Evolutionary conservation across 2,888 invertebrate species (phyloP), one percentile per base, ranked within the genome.

Genomic region (Lottia gigantea): DNA sequence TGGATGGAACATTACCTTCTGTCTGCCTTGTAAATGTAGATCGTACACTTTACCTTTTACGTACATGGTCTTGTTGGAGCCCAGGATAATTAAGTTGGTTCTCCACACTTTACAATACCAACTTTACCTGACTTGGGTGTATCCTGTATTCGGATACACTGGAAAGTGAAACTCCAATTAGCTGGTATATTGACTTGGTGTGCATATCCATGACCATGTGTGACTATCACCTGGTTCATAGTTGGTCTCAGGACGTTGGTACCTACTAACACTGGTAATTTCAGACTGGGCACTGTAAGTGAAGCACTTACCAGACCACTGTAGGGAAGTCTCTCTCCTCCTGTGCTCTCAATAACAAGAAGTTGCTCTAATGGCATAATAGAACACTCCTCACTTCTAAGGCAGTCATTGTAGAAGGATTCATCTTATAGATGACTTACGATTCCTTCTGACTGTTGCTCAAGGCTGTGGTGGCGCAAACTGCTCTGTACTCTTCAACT

Each of bases 301-400:
- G 31, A 26, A 12, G 62, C 61, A 46, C 67, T 62, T 25, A 70
- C 62, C n/a, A 64, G 71, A 12, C 73, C 73, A 16, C 25, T 0
- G 46, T 71, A 73, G 64, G 73, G 71, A n/a, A 73, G 23, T 3
- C 15, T 61, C 1, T 67, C 11, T 8, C 74, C 74, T 62, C 72
- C 74, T 8, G 71, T 71, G 62, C 71, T 71, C 67, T 74, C 71
- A 15, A 74, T 55, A 14, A 64, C 65, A 1, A 71, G 26, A 0
- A 67, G 47, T 16, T 68, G 23, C 15, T 23, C 12, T 2, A 68
- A 16, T 15, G 70, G 63, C 47, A 64, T 12, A 16, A 73, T 25
- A 6, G 40, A 19, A 15, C 46, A 14, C 6, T 47, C 12, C 15
- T 40, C 40, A 40, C 40, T 40, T 40, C 26, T 26, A 6, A 73